Conservation (phyloP, 1,140 invertebrate genomes). For the Coptotermes formosanus region DNA sequence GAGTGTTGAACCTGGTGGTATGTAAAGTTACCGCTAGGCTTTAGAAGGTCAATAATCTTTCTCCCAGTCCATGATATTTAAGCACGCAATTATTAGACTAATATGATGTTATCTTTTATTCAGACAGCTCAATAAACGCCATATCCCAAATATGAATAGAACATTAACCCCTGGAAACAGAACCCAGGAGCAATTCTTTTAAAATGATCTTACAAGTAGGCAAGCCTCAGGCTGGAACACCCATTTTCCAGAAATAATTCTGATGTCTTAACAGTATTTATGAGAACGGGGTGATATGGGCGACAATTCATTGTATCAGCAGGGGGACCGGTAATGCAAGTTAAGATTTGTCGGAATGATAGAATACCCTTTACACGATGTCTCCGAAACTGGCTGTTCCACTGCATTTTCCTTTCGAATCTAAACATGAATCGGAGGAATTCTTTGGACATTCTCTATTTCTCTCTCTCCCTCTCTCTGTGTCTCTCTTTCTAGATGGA, state of each 20-base stretch:
- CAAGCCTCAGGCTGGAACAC: not conserved
- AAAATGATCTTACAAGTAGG: not conserved
- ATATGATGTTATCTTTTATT: too few relatives aligned
- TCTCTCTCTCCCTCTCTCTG: too few relatives aligned
- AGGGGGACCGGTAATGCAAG: not conserved
- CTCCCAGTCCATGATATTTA: too few relatives aligned
- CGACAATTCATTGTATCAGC: not conserved
- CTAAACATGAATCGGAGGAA: not conserved
- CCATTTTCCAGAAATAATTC: not conserved
- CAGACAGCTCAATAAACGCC: too few relatives aligned
- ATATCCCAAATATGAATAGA: not conserved
- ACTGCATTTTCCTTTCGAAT: not conserved
- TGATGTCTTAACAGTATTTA: not conserved
- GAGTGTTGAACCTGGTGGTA: too few relatives aligned
- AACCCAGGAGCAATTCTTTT: not conserved
- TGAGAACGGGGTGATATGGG: not conserved
- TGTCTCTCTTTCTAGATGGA: not conserved
- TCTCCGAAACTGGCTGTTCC: not conserved
- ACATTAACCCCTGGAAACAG: not conserved
- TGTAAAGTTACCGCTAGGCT: too few relatives aligned
- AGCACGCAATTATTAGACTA: too few relatives aligned
- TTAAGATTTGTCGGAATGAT: not conserved
- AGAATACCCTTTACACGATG: constrained; percentile 2
- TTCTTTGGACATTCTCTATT: not conserved
- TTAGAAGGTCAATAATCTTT: too few relatives aligned